Evolutionary conservation across 2,888 invertebrate genomes (phyloP).

Genomic region (Platerodrilus igneus): DNA sequence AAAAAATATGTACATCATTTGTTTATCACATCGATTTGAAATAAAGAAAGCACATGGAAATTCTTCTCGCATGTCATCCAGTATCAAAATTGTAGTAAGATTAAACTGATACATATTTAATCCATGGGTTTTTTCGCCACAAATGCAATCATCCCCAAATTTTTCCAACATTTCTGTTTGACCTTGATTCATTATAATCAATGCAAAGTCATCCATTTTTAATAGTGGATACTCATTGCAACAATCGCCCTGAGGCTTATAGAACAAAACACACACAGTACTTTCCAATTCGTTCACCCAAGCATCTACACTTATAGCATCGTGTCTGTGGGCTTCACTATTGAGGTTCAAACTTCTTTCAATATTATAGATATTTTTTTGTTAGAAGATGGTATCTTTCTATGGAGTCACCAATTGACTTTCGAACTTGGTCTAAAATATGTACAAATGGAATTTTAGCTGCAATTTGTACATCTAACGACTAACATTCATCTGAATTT

Average conservation of each 20-base stretch:
- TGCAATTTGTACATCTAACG: not conserved
- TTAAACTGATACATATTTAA: slow-evolving; percentile 28
- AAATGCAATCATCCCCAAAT: slow-evolving; percentile 25
- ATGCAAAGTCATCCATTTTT: slow-evolving; percentile 30
- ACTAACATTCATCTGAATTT: not conserved
- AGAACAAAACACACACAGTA: slow-evolving; percentile 16
- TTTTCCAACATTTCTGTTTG: slow-evolving; percentile 25
- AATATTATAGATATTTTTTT: slow-evolving; percentile 1
- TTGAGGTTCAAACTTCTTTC: not conserved
- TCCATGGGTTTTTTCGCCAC: slow-evolving; percentile 27
- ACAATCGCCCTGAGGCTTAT: slow-evolving; percentile 24
- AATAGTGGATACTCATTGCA: slow-evolving; percentile 15
- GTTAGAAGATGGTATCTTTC: slow-evolving; percentile 1
- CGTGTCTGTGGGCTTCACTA: not conserved
- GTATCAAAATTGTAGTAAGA: slow-evolving; percentile 23
- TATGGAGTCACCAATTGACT: not conserved
- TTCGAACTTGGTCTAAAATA: slow-evolving; percentile 3
- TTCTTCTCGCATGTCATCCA: slow-evolving; percentile 29
- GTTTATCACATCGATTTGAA: slow-evolving; percentile 25
- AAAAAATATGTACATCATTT: slow-evolving; percentile 20
- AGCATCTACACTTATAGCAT: slow-evolving; percentile 2
- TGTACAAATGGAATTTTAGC: not conserved
- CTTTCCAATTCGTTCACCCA: slow-evolving; percentile 2
- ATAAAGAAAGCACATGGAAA: slow-evolving; percentile 27
- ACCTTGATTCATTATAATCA: slow-evolving; percentile 28